Conservation (phyloP, 2,888 invertebrate genomes). For the Mycalesis mineus region DNA sequence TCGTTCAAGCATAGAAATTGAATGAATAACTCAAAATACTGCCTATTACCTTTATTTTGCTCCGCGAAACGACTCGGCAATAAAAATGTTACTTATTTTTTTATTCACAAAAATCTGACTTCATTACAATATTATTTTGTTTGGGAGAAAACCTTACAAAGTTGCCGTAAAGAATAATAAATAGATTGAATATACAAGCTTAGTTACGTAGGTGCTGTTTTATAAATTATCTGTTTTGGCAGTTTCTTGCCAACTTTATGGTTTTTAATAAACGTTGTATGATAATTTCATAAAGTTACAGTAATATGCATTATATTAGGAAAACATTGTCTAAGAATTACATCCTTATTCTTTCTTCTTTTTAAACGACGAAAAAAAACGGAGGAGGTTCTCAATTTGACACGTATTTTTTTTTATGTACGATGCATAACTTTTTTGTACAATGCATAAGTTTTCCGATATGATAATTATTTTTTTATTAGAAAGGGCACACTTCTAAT, state of each 20-base stretch:
- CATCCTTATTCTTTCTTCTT: no score
- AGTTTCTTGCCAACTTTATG: neutral
- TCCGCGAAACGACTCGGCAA: slow-evolving; percentile 15
- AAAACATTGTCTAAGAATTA: no score
- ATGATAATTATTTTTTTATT: no score
- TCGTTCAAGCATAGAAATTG: slow-evolving; percentile 11
- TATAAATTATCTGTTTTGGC: neutral
- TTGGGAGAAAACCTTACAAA: slow-evolving; percentile 1
- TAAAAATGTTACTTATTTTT: slow-evolving; percentile 16
- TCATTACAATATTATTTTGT: slow-evolving; percentile 7
- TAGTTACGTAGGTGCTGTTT: neutral
- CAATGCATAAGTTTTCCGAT: no score
- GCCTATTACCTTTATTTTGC: slow-evolving; percentile 10
- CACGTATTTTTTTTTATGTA: no score
- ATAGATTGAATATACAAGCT: neutral
- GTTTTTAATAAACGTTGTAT: no score
- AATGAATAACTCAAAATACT: slow-evolving; percentile 12
- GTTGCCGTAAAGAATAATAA: neutral
- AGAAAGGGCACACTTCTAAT: no score
- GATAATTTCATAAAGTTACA: no score
- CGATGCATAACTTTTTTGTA: no score
- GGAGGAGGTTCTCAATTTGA: no score
- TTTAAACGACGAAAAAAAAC: no score
- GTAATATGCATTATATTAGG: no score
- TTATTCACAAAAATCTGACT: slow-evolving; percentile 20